Evolutionary conservation across 2,888 invertebrate genomes (phyloP), one percentile per base, ranked within the genome.

Genomic region (Apodemia hepburni): DNA sequence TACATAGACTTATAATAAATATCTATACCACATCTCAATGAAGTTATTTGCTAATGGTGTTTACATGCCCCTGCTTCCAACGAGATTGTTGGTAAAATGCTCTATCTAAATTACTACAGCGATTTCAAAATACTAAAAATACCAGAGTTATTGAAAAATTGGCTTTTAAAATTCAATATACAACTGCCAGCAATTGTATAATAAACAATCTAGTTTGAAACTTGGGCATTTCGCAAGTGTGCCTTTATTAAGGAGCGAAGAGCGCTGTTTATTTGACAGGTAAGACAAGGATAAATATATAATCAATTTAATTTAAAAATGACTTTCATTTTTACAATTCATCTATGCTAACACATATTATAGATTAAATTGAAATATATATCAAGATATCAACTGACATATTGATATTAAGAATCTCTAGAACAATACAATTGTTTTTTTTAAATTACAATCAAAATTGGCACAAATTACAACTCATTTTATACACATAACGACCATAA

Each of bases 1-100:
- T 91, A 90, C 88, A 83, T 86, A 79, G 78, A 87, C 86, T 86
- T 87, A 87, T 76, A 74, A 61, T 87, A 84, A 84, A 85, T 85
- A 88, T 84, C 81, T 87, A 85, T 82, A 81, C 79, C 83, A 84
- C 80, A 80, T 80, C 69, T 80, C 75, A 75, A 79, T 74, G 72
- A 75, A 76, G 73, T 79, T 79, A 81, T 79, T 83, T 69, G 70
- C 83, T 88, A 87, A 84, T 79, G 78, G 80, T 84, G 75, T 72
- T 61, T 76, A 70, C 70, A 78, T 77, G 84, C 82, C 85, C 78
- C 73, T 70, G 76, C 78, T 72, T 73, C 72, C 67, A 71, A 73
- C 73, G 79, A 82, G 83, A 81, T 77, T 73, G 76, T 66, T 49
- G 59, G 33, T 27, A 35, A 35, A n/a, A n/a, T 51, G 58, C 60